Evolutionary conservation across 2,888 invertebrate genomes (phyloP), one percentile per base, ranked within the genome.

Genomic region (Adela reaumurella): DNA sequence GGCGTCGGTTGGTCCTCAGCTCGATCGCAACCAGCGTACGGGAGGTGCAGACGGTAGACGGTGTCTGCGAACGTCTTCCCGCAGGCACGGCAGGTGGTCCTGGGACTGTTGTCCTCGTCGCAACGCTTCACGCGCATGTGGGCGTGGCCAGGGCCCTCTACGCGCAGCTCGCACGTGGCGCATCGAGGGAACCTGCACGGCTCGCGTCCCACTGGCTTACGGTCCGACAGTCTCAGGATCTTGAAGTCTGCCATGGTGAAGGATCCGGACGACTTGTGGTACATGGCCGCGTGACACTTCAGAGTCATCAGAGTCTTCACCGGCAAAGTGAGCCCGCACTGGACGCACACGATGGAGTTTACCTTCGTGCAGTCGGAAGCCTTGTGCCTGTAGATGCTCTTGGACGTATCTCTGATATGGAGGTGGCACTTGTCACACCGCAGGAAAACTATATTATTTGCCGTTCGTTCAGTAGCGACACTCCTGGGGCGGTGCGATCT

Each of bases 1-100:
- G 28, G 45, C 1, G 46, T 46, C 45, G 16, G 45, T 18, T 14
- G 14, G 44, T 35, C 51, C 51, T 19, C 49, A 47, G 18, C 43
- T 49, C 14, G 11, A 14, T 11, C 14, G 35, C 35, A 35, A 14
- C 35, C 35, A 11, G 6, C 6, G n/a, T 35, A 35, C 8, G 35
- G 11, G 11, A 35, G 3, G 14, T 35, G 35, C 11, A 35, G 14
- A 8, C 3, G 35, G 35, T 35, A 35, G 14, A 14, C 35, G 35
- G 4, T 14, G 6, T 8, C 14, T 14, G 35, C n/a, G 14, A 35
- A 35, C 14, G 35, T 35, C 11, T 14, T 8, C 14, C 35, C 11
- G n/a, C 35, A 35, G 14, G 35, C 14, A 3, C 14, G 35, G 14
- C 35, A 35, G 3, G 11, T 35, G 6, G 14, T 35, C 24, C 8